These are phyloP conservation scores for Chironomus tentans DNA, from an alignment of 2,888 invertebrate species.

Conservation along the genomic window DNA sequence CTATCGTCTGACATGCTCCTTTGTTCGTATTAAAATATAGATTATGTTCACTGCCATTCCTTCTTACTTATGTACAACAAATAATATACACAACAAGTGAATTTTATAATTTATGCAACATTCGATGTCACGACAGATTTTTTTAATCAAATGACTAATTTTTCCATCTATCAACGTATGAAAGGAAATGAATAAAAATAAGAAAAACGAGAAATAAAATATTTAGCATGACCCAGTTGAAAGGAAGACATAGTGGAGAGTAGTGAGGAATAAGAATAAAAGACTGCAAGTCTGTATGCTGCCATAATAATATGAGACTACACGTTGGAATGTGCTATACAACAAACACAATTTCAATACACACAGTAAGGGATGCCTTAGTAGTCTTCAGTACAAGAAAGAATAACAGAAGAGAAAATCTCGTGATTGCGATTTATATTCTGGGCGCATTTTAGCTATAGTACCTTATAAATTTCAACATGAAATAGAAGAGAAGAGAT, in stretches of 20 bases:
- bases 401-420: background rate
- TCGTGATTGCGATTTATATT: constrained; percentile 26
- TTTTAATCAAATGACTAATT: background rate
- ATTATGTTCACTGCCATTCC: background rate
- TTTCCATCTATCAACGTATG: too few species aligned
- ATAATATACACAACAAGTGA: background rate
- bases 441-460: constrained; percentile 24
- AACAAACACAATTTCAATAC: too few species aligned
- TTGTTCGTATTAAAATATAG: background rate
- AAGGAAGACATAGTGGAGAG: background rate
- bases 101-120: background rate
- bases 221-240: background rate
- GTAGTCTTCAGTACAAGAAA: too few species aligned
- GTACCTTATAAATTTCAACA: constrained; percentile 27
- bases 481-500: constrained; percentile 22
- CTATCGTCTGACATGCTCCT: background rate
- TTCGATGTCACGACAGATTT: background rate
- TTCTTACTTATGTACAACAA: background rate
- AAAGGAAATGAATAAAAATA: background rate
- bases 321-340: too few species aligned
- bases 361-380: too few species aligned
- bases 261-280: too few species aligned
- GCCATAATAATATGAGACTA: too few species aligned
- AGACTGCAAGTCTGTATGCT: too few species aligned
- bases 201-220: background rate